phyloP scores from a whole-genome alignment of 37 sponge, comb jelly and placozoan genomes.

The Sycon ciliatum region DNA sequence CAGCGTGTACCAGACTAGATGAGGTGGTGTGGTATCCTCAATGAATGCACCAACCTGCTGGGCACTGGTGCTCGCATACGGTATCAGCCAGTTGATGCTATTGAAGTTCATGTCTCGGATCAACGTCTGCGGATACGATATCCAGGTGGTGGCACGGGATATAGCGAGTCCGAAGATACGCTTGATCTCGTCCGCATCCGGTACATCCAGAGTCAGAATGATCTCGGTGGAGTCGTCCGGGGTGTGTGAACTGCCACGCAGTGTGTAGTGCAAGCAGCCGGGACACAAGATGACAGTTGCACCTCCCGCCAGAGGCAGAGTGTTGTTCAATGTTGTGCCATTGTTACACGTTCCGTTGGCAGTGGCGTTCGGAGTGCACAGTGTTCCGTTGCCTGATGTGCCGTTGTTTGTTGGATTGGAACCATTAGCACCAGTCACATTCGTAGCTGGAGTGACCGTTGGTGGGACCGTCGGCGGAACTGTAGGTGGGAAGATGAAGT shows the following conservation, averaged over 20 bases:
- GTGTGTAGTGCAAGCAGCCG: slow-evolving; percentile 45
- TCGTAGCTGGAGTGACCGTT: neutral
- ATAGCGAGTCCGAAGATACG: slow-evolving; percentile 61
- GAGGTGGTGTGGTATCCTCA: slow-evolving; percentile 19
- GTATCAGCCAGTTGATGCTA: slow-evolving; percentile 18
- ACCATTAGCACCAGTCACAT: slow-evolving; percentile 19
- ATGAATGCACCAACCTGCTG: neutral
- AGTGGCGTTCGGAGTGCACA: slow-evolving; percentile 15
- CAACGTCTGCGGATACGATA: slow-evolving; percentile 42
- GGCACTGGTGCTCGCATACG: slow-evolving; percentile 20
- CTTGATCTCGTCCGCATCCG: slow-evolving; percentile 70
- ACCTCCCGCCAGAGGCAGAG: too few relatives aligned
- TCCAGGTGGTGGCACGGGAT: slow-evolving; percentile 48
- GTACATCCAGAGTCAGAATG: slow-evolving; percentile 52
- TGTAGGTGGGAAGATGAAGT: slow-evolving; percentile 14
- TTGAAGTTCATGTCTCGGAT: slow-evolving; percentile 77
- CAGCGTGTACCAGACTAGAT: slow-evolving; percentile 12
- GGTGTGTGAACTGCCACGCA: slow-evolving; percentile 57
- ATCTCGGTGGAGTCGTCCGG: slow-evolving; percentile 26
- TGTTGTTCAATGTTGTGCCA: slow-evolving; percentile 11
- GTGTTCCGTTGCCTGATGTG: too few relatives aligned
- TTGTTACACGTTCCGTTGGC: slow-evolving; percentile 17
- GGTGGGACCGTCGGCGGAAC: neutral
- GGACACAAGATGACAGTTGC: too few relatives aligned
- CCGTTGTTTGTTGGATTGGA: slow-evolving; percentile 10